Percentiles rank a stretch among this genome's conserved stretches.
phyloP scores from a whole-genome alignment of 1,140 invertebrate species.

The Caerostris darwini region DNA sequence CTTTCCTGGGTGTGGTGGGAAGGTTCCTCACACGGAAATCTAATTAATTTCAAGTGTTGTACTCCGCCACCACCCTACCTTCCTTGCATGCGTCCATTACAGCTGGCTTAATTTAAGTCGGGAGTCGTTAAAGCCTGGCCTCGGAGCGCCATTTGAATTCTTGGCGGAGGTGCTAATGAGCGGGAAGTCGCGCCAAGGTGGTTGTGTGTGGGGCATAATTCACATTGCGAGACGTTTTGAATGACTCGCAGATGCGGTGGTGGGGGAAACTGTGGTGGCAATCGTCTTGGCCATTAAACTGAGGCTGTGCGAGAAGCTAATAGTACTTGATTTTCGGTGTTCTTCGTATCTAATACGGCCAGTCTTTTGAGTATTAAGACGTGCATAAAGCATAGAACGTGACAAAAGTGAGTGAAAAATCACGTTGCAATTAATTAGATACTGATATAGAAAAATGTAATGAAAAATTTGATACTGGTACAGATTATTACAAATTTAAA shows the following conservation, averaged over 20 bases:
- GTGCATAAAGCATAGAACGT: too few species aligned
- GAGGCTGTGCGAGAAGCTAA: too few species aligned
- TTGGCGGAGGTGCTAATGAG: neutral
- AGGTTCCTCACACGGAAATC: neutral
- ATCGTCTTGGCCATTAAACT: too few species aligned
- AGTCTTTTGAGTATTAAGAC: too few species aligned
- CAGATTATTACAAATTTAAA: too few species aligned
- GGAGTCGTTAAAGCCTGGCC: neutral
- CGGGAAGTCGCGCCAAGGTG: neutral
- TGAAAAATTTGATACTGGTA: too few species aligned
- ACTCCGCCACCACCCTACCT: neutral
- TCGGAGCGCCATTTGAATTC: neutral
- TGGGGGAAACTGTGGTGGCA: neutral
- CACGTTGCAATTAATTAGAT: too few species aligned
- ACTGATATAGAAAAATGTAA: too few species aligned
- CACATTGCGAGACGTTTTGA: neutral
- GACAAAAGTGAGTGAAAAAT: too few species aligned
- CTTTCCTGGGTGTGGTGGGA: neutral
- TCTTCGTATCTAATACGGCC: too few species aligned
- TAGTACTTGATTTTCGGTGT: neutral
- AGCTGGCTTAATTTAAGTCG: neutral
- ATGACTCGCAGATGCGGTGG: neutral
- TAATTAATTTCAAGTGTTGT: slow-evolving; percentile 19
- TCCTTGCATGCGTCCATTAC: neutral
- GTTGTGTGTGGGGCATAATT: neutral